Percentiles rank a stretch among this genome's conserved stretches.
Evolutionary conservation across 2,888 invertebrate genomes (phyloP).

Genomic region (Pyralis farinalis): DNA sequence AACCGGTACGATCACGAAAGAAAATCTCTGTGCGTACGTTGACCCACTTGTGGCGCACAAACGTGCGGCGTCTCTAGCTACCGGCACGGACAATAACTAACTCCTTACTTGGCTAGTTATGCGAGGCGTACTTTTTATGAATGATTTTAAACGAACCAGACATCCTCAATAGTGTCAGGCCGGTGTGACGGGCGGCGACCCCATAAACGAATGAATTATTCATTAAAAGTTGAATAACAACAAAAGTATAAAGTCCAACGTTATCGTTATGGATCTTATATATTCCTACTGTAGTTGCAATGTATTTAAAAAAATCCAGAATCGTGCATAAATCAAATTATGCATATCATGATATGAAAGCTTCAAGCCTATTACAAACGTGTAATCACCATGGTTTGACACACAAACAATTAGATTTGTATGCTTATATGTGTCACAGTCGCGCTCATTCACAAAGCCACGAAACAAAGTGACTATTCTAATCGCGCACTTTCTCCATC

Average conservation of each 20-base stretch:
- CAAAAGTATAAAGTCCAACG: too few species aligned
- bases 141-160: not conserved
- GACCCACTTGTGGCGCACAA: conserved; percentile 47
- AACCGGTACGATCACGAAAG: conserved; percentile 28
- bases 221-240: too few species aligned
- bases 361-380: too few species aligned
- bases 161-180: too few species aligned
- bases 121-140: not conserved
- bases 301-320: too few species aligned
- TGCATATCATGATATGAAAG: too few species aligned
- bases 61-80: conserved; percentile 32
- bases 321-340: too few species aligned
- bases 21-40: conserved; percentile 50
- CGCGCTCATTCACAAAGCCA: conserved; percentile 18
- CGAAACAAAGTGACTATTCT: conserved; percentile 38
- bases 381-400: too few species aligned
- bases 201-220: too few species aligned
- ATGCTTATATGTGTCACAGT: conserved; percentile 35
- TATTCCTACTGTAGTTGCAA: too few species aligned
- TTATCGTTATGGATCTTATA: too few species aligned
- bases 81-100: conserved; percentile 35
- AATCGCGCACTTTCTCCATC: conserved; percentile 50
- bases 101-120: not conserved
- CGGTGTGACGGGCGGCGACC: too few species aligned
- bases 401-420: conserved; percentile 16